phyloP scores from a whole-genome alignment of 2,797 vertebrate genomes.

The Sebastes matsubarae region DNA sequence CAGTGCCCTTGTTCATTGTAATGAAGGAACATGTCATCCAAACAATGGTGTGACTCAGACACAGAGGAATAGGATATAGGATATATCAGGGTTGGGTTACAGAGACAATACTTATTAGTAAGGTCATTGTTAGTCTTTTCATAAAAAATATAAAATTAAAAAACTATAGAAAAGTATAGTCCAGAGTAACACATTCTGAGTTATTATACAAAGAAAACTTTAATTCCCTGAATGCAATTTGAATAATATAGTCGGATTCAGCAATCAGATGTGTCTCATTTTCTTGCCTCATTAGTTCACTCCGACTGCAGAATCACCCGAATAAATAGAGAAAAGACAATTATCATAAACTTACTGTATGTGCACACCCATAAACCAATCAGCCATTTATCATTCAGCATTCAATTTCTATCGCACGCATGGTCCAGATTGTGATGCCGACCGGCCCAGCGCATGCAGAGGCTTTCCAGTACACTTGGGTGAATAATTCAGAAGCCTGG shows the following conservation, averaged over 20 bases:
- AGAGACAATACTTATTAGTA: not conserved
- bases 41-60: not conserved
- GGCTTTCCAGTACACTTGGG: conserved; percentile 27
- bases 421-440: conserved; percentile 35
- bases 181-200: not conserved
- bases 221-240: not conserved
- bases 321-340: conserved; percentile 29
- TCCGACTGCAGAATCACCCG: conserved; percentile 1
- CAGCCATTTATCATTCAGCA: conserved; percentile 32
- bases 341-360: conserved; percentile 30
- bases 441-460: conserved; percentile 7
- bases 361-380: conserved; percentile 13
- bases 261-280: conserved; percentile 13
- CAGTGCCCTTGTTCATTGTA: not conserved
- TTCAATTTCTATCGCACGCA: conserved; percentile 11
- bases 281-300: conserved; percentile 15
- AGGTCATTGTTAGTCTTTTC: not conserved
- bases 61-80: not conserved
- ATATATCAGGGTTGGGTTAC: too few species aligned
- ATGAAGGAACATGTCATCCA: not conserved
- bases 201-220: not conserved
- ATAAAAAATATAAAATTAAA: not conserved
- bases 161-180: not conserved
- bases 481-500: conserved; percentile 65
- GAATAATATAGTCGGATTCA: not conserved